These are phyloP conservation scores for Asarcornis scutulata DNA, from an alignment of 2,113 vertebrate genomes.

Conservation along the genomic window DNA sequence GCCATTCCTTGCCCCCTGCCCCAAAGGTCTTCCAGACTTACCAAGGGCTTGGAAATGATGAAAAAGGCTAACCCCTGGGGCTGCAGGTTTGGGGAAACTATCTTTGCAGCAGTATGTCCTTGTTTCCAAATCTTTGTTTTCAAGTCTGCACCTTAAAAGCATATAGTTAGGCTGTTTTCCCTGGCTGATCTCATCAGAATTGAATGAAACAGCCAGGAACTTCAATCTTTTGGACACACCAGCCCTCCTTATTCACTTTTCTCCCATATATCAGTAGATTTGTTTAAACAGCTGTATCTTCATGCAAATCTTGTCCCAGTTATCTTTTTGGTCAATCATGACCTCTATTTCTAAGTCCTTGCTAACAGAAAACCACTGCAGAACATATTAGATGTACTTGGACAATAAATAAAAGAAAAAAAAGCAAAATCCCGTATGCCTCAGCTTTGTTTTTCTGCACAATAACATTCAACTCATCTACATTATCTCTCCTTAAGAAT, in stretches of 20 bases:
- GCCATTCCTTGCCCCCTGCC: not conserved
- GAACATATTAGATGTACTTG: fast-evolving
- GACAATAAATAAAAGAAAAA: not conserved
- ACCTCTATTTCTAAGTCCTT: not conserved
- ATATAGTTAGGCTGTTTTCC: not conserved
- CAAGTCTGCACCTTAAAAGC: not conserved
- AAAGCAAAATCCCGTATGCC: not conserved
- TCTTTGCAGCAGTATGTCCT: not conserved
- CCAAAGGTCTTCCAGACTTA: not conserved
- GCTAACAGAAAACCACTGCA: not conserved
- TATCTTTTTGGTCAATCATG: not conserved
- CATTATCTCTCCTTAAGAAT: not conserved
- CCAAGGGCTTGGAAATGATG: not conserved
- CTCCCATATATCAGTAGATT: not conserved
- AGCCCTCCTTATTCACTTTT: not conserved
- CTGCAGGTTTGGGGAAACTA: not conserved
- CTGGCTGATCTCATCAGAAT: not conserved
- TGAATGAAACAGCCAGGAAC: not conserved
- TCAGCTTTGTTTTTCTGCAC: not conserved
- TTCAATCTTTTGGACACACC: not conserved
- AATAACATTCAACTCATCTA: not conserved
- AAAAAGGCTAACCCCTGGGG: not conserved
- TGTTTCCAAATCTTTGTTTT: not conserved
- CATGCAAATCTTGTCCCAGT: not conserved
- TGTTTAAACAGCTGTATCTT: not conserved